These are phyloP conservation scores for Sesia apiformis DNA, from an alignment of 2,888 invertebrate genomes.

Conservation along the genomic window DNA sequence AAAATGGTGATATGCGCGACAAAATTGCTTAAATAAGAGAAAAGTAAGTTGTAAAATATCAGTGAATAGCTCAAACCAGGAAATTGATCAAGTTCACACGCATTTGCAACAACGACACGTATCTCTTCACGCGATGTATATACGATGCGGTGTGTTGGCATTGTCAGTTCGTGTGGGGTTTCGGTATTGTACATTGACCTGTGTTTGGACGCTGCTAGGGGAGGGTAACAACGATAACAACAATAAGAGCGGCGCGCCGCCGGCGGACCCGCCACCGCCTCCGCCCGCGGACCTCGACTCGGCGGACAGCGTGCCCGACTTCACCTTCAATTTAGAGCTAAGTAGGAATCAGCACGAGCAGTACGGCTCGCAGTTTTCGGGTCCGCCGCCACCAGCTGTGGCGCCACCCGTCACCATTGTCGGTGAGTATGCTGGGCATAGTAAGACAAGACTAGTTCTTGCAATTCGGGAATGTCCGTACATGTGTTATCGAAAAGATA, in stretches of 20 bases:
- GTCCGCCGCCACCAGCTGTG: constrained; percentile 13
- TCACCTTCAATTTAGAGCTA: constrained; percentile 81
- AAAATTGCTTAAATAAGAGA: no score
- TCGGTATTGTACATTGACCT: not conserved
- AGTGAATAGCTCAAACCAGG: no score
- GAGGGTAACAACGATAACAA: constrained; percentile 48
- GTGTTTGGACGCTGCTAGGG: constrained; percentile 52
- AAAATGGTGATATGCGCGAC: no score
- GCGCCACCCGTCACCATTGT: constrained; percentile 56
- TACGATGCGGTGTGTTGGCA: no score
- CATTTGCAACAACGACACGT: no score
- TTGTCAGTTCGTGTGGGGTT: not conserved
- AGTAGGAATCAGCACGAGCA: constrained; percentile 81
- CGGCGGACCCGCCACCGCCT: constrained; percentile 69
- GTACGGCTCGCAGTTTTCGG: constrained; percentile 81
- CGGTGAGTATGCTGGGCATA: constrained; percentile 37
- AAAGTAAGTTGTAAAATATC: no score
- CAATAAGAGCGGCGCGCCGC: constrained; percentile 51
- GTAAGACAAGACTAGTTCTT: no score
- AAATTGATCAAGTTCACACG: no score
- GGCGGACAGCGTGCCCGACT: constrained; percentile 57
- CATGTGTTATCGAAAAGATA: no score
- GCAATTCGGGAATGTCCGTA: no score
- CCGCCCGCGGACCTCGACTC: constrained; percentile 52
- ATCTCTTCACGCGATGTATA: no score